Evolutionary conservation across 2,113 vertebrate species (phyloP), one percentile per base, ranked within the genome.

Genomic region (Channa argus): DNA sequence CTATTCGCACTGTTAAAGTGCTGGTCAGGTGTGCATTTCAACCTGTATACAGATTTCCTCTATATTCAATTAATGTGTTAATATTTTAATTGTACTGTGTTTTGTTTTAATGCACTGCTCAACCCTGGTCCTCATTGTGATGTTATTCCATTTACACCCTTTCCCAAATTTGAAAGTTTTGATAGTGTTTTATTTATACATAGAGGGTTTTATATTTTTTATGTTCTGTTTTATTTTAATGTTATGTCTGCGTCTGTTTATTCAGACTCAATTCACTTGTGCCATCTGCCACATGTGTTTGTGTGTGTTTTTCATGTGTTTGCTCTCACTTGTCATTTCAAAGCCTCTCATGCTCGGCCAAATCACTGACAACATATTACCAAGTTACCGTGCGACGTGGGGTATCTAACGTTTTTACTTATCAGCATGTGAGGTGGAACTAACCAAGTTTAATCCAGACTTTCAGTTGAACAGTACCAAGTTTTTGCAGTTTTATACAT

Each of bases 71-170:
- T 61, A 73, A 64, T 71, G 68, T 86, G 86, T 89, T 34, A 61
- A 84, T 89, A 88, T 93, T 92, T 92, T 85, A 90, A 24, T 68
- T 79, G 77, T 91, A 70, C 58, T 11, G 63, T 87, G 24, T 24
- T 24, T 71, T 46, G 15, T 80, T 93, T 91, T 79, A 84, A 88
- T 90, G 92, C 92, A 93, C 93, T 93, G 92, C 84, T 85, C 77
- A 61, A 46, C 39, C 63, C 70, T 54, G 79, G 80, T 81, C 66
- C 77, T 86, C 91, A 91, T 87, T 90, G 92, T 91, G 81, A 58
- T 66, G 75, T 88, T 79, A 61, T 70, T 47, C 43, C 63, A 65
- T 51, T 58, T 39, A 24, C 77, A 76, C 51, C 51, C 72, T 43
- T 50, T 43, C 43, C n/a, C 14, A 47, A 55, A 3, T 38, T 46